Percentiles rank a stretch among this genome's conserved stretches.
phyloP scores from a whole-genome alignment of 2,888 invertebrate genomes.

The Melitaea athalia region DNA sequence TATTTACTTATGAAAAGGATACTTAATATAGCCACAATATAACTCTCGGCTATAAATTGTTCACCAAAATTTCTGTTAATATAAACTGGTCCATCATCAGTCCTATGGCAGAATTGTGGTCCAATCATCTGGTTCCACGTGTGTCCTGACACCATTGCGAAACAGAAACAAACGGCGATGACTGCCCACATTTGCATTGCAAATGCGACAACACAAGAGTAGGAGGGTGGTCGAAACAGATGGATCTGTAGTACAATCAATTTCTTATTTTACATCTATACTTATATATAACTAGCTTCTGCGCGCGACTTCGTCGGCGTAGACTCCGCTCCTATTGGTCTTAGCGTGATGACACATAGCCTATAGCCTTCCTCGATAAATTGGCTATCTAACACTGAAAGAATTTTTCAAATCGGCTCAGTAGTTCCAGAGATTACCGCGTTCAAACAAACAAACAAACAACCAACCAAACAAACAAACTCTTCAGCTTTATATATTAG shows the following conservation, averaged over 20 bases:
- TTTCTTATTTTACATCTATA: too few species aligned
- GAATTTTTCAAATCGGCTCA: too few species aligned
- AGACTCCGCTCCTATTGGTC: too few species aligned
- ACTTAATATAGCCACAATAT: conserved; percentile 97
- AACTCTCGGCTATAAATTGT: conserved; percentile 98
- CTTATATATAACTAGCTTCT: too few species aligned
- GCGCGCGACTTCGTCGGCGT: too few species aligned
- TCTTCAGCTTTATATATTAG: too few species aligned
- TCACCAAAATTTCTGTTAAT: conserved; percentile 98
- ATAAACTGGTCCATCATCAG: conserved; percentile 95
- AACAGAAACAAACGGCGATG: conserved; percentile 94
- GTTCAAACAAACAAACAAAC: too few species aligned
- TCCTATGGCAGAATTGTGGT: conserved; percentile 97
- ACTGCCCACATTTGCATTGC: conserved; percentile 96
- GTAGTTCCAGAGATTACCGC: too few species aligned
- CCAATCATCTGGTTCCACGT: conserved; percentile 99
- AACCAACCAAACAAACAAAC: too few species aligned
- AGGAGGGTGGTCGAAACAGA: conserved; percentile 98
- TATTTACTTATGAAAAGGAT: conserved; percentile 84
- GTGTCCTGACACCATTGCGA: conserved; percentile 99
- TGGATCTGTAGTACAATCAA: conserved; percentile 85
- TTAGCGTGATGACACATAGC: too few species aligned
- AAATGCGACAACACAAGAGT: conserved; percentile 96
- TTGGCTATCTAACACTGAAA: too few species aligned
- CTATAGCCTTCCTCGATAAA: too few species aligned